Evolutionary conservation across 2,113 vertebrate species (phyloP).

Genomic region (Sterna hirundo): DNA sequence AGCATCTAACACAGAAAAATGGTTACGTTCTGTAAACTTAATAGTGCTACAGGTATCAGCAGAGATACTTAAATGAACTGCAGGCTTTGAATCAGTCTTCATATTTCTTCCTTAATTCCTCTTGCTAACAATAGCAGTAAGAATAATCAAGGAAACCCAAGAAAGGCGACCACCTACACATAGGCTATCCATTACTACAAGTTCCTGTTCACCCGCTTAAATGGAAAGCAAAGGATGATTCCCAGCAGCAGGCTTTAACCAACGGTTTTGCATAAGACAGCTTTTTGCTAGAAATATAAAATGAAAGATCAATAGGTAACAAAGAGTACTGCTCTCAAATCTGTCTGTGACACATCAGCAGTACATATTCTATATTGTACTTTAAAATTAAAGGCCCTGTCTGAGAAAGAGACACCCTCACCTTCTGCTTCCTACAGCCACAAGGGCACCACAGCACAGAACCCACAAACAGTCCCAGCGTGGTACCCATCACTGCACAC

Average conservation of each 20-base stretch:
- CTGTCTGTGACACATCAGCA: not conserved
- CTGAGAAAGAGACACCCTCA: not conserved
- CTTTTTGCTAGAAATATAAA: not conserved
- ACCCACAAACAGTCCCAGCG: not conserved
- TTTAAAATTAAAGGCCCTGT: not conserved
- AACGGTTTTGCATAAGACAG: not conserved
- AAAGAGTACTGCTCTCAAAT: not conserved
- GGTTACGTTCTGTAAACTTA: not conserved
- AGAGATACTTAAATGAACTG: not conserved
- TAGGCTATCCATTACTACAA: not conserved
- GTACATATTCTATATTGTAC: not conserved
- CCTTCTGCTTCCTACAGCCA: not conserved
- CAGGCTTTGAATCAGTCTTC: not conserved
- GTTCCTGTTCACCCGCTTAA: conserved; percentile 28
- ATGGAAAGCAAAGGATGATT: not conserved
- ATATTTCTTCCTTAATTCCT: not conserved
- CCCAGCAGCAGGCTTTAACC: not conserved
- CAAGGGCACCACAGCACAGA: not conserved
- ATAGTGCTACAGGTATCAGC: not conserved
- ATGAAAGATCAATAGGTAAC: not conserved
- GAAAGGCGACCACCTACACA: conserved; percentile 22
- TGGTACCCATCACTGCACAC: not conserved
- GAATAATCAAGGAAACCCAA: conserved; percentile 24
- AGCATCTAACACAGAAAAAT: not conserved
- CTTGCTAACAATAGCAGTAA: conserved; percentile 28